A percentile compares a stretch with the other conserved stretches of the same genome.
Conservation (phyloP, 2,888 invertebrate genomes). For the Dryobota labecula region DNA sequence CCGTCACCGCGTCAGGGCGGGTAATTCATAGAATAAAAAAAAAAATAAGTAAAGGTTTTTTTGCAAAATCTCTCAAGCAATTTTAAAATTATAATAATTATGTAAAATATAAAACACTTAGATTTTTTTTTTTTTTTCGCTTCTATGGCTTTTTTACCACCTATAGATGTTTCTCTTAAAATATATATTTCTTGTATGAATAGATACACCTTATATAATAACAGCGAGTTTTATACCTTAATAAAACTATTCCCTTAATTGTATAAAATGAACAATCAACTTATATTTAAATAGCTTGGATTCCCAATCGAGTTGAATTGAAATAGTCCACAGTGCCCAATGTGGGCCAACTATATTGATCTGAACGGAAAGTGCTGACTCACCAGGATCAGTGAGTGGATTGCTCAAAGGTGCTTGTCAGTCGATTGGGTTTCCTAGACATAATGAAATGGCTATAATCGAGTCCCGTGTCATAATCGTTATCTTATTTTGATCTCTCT, state of each 20-base stretch:
- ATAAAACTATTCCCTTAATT: conserved; percentile 27
- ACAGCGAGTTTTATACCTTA: conserved; percentile 6
- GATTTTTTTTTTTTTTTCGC: too few species aligned
- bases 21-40: too few species aligned
- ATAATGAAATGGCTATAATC: conserved; percentile 66
- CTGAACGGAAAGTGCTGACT: conserved; percentile 67
- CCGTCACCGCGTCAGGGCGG: too few species aligned
- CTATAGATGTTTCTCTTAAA: too few species aligned
- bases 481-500: conserved; percentile 4
- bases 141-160: too few species aligned
- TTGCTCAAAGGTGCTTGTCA: conserved; percentile 66
- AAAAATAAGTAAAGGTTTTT: too few species aligned
- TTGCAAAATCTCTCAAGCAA: too few species aligned
- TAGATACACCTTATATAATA: too few species aligned
- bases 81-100: too few species aligned
- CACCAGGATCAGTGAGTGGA: conserved; percentile 70
- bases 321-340: conserved; percentile 50
- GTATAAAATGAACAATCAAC: conserved; percentile 4
- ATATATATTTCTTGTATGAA: too few species aligned
- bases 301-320: conserved; percentile 39
- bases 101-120: too few species aligned
- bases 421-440: conserved; percentile 63
- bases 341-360: conserved; percentile 69
- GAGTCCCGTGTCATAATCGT: conserved; percentile 40
- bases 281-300: conserved; percentile 34